These are phyloP conservation scores for Gibbula magus DNA, from an alignment of 2,888 invertebrate species.

Conservation along the genomic window DNA sequence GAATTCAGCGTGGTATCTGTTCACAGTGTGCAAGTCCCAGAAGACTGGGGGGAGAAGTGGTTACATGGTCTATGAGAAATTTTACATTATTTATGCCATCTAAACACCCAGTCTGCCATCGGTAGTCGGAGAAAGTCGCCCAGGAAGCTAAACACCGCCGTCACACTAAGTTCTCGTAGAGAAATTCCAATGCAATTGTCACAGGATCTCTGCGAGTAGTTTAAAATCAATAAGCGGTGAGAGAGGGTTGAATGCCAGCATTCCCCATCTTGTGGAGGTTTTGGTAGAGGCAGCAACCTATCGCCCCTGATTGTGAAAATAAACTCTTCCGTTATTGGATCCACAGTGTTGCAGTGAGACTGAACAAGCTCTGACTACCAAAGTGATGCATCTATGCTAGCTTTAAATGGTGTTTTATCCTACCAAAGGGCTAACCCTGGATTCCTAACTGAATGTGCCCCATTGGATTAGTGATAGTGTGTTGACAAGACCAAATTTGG, in stretches of 20 bases:
- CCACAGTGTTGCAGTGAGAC: background rate
- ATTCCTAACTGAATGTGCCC: slow-evolving; percentile 5
- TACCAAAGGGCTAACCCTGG: background rate
- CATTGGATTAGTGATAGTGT: background rate
- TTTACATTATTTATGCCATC: slow-evolving; percentile 7
- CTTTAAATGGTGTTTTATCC: slow-evolving; percentile 7
- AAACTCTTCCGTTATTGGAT: slow-evolving; percentile 5
- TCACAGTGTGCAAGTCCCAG: background rate
- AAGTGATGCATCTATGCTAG: background rate
- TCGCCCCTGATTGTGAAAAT: slow-evolving; percentile 7
- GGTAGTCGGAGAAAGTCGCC: background rate
- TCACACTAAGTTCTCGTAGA: background rate
- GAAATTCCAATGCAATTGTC: slow-evolving; percentile 13
- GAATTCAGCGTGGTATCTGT: slow-evolving; percentile 1
- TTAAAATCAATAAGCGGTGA: slow-evolving; percentile 3
- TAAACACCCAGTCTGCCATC: background rate
- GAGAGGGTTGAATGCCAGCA: background rate
- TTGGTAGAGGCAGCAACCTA: slow-evolving; percentile 1
- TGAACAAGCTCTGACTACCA: background rate
- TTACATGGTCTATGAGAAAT: slow-evolving; percentile 4
- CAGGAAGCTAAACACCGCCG: background rate
- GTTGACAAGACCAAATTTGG: background rate
- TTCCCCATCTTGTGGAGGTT: background rate
- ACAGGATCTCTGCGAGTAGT: slow-evolving; percentile 7
- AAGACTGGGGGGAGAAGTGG: background rate